Evolutionary conservation across 2,888 invertebrate species (phyloP).

Genomic region (Agrilus mali): DNA sequence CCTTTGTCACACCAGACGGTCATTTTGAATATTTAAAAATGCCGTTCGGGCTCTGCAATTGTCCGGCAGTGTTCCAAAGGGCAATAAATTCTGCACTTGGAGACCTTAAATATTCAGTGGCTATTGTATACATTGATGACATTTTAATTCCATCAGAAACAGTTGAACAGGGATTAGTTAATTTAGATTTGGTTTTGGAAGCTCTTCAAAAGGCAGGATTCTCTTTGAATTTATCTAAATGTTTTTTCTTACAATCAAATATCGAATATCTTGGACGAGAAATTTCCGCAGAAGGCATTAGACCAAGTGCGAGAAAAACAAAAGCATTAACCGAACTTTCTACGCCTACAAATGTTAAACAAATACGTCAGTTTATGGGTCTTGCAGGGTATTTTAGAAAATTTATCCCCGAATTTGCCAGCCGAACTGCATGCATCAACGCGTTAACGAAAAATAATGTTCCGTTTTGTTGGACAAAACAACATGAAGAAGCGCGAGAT

Average conservation of each 20-base stretch:
- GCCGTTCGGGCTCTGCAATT: constrained; percentile 12
- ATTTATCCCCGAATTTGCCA: constrained; percentile 11
- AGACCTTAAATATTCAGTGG: no score
- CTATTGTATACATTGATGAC: no score
- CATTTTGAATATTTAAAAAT: constrained; percentile 11
- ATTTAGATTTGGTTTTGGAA: constrained; percentile 12
- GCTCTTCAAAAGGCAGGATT: no score
- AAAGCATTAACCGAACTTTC: constrained; percentile 9
- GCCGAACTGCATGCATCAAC: constrained; percentile 13
- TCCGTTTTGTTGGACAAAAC: constrained; percentile 11
- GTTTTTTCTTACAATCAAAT: constrained; percentile 8
- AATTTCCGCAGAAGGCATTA: constrained; percentile 8
- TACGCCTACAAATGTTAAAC: constrained; percentile 10
- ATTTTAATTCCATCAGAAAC: constrained; percentile 10
- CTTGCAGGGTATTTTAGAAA: not conserved
- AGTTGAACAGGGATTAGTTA: constrained; percentile 11
- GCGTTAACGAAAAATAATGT: constrained; percentile 5
- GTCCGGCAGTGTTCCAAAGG: constrained; percentile 11
- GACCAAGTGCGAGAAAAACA: constrained; percentile 12
- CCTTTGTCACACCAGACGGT: no score
- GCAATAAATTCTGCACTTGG: no score
- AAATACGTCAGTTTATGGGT: constrained; percentile 8
- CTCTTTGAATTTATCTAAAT: constrained; percentile 12
- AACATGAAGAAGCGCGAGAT: constrained; percentile 13
- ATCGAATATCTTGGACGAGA: constrained; percentile 15